These are phyloP conservation scores for Spea bombifrons DNA, from an alignment of 2,113 vertebrate genomes.

Conservation along the genomic window DNA sequence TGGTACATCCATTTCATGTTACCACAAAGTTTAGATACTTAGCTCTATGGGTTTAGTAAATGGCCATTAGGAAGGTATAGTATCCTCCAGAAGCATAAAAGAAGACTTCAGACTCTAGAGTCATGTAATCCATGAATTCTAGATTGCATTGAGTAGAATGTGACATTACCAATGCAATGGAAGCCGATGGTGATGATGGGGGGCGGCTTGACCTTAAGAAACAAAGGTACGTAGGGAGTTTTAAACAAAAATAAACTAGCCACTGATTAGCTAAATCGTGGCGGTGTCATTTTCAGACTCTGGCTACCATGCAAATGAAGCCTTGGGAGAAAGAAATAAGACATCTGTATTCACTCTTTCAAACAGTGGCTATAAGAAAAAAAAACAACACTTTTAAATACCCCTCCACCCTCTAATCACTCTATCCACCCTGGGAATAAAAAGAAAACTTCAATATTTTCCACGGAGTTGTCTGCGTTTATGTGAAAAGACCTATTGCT, in stretches of 20 bases:
- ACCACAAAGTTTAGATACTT: too few species aligned
- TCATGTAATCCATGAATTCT: too few species aligned
- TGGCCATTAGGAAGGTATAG: too few species aligned
- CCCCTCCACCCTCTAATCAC: conserved; percentile 31
- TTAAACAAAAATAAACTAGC: conserved; percentile 19
- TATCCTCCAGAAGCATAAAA: too few species aligned
- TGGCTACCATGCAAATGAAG: conserved; percentile 10
- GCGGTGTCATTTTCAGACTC: conserved; percentile 18
- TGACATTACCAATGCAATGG: too few species aligned
- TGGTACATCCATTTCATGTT: too few species aligned
- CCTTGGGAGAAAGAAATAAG: neutral
- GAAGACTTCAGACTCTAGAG: too few species aligned
- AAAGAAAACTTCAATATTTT: conserved; percentile 22
- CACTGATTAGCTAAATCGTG: conserved; percentile 16
- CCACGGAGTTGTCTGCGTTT: conserved; percentile 18
- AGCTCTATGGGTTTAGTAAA: too few species aligned
- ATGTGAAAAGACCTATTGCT: conserved; percentile 14
- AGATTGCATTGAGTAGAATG: too few species aligned
- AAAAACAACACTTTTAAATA: conserved; percentile 13
- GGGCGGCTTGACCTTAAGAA: neutral
- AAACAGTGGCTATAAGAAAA: conserved; percentile 20
- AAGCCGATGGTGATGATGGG: neutral
- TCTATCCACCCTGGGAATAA: conserved; percentile 19
- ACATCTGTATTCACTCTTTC: conserved; percentile 29
- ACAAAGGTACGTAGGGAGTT: conserved; percentile 5